Evolutionary conservation across 2,888 invertebrate genomes (phyloP).

Genomic region (Drosophila affinis): DNA sequence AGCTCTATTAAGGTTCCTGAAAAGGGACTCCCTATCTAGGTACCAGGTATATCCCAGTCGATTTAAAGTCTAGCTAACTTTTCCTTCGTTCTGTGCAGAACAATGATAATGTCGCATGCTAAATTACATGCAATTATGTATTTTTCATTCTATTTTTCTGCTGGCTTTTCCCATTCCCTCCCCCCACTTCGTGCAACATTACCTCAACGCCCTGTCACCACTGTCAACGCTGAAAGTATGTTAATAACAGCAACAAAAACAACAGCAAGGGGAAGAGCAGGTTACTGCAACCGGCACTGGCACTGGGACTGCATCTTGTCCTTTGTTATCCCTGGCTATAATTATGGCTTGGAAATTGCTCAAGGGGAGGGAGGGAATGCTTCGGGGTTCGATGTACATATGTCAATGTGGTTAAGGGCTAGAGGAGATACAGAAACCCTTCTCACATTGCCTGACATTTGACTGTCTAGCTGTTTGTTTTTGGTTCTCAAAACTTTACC

Average conservation of each 20-base stretch:
- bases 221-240: slow-evolving; percentile 32
- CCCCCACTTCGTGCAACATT: slow-evolving; percentile 19
- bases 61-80: not conserved
- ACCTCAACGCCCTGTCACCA: slow-evolving; percentile 49
- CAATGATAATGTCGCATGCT: slow-evolving; percentile 81
- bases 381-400: slow-evolving; percentile 3
- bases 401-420: slow-evolving; percentile 14
- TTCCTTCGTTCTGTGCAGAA: slow-evolving; percentile 43
- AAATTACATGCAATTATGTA: slow-evolving; percentile 83
- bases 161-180: slow-evolving; percentile 18
- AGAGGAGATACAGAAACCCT: not conserved
- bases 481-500: not conserved
- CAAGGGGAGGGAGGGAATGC: not conserved
- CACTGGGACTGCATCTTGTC: slow-evolving; percentile 45
- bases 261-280: slow-evolving; percentile 12
- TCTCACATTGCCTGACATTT: slow-evolving; percentile 8
- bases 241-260: slow-evolving; percentile 16
- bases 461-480: not conserved
- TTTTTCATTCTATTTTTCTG: slow-evolving; percentile 62
- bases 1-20: not conserved
- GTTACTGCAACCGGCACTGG: slow-evolving; percentile 29
- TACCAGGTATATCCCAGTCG: not conserved
- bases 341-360: slow-evolving; percentile 68
- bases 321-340: slow-evolving; percentile 43
- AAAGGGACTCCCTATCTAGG: not conserved